Base-by-base conservation (phyloP, 2,888 invertebrate species). In the Orthonevra nobilis region DNA sequence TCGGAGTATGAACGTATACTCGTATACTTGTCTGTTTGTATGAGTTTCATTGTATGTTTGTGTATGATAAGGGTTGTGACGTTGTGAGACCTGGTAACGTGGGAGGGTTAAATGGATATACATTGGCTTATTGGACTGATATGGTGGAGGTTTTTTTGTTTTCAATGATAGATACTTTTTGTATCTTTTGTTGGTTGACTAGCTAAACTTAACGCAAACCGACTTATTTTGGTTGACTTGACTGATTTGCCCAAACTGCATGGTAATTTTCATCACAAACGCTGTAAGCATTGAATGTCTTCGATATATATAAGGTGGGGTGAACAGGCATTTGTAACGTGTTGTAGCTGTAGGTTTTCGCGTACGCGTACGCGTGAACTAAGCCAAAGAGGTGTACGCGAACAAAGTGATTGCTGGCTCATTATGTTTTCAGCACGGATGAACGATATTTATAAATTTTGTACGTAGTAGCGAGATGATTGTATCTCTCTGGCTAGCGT, bases 351-450 rank as follows among this genome's bases (percentile, higher is more conserved):
- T n/a, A n/a, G n/a, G n/a, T n/a, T 75, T 70, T 63, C 17, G 63
- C 75, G 30, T 75, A 54, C 46, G 56, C 50, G 32, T 38, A 20
- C n/a, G n/a, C n/a, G n/a, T n/a, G n/a, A n/a, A 23, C 23, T 23
- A 4, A 23, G 61, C 20, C 42, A 40, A 48, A 72, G 26, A 54
- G 54, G 60, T 75, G 50, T 28, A 26, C 44, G 68, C 54, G 38
- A 60, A 48, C 36, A 17, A 73, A 61, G 68, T 73, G 72, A 73
- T 79, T 79, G 79, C 66, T 72, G 79, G 79, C 60, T 73, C 66
- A 79, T 73, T 73, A 73, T 73, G 66, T 44, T 79, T 73, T 79
- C 73, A 73, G 54, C 73, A 66, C 66, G 73, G 66, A 73, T 73
- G 66, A 73, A 66, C 48, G 61, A 73, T 79, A 68, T 79, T 79